Evolutionary conservation across 2,113 vertebrate species (phyloP).

Genomic region (Indicator maculatus): DNA sequence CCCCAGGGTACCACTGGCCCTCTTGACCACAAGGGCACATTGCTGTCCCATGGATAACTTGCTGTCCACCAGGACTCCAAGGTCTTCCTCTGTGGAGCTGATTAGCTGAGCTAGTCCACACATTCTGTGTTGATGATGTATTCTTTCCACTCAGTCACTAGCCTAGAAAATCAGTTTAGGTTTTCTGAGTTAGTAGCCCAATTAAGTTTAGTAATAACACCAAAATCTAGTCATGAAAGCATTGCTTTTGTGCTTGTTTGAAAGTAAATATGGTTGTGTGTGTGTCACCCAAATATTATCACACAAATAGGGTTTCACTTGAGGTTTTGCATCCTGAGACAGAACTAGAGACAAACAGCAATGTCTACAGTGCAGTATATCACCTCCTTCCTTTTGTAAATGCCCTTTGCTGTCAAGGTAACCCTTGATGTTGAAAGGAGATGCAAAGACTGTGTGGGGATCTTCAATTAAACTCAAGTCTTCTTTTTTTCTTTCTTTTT

Average conservation of each 20-base stretch:
- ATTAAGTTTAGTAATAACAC: neutral
- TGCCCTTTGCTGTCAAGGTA: neutral
- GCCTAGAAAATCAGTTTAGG: neutral
- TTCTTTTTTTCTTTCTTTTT: neutral
- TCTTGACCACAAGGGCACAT: no score
- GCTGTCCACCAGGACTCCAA: no score
- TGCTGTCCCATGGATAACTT: no score
- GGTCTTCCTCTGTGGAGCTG: no score
- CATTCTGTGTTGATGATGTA: fast-evolving
- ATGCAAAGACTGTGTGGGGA: neutral
- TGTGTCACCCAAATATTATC: neutral
- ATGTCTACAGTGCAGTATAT: neutral
- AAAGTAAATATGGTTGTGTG: neutral
- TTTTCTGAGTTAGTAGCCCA: neutral
- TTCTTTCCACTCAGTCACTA: neutral
- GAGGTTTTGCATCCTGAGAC: neutral
- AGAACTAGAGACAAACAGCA: neutral
- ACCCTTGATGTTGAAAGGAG: neutral
- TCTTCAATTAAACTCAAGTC: constrained; percentile 36
- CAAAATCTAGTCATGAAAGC: neutral
- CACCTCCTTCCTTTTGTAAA: constrained; percentile 7
- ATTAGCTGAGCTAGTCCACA: neutral
- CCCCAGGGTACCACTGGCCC: no score
- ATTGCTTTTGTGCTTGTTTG: neutral
- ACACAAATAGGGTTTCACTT: neutral